phyloP scores from a whole-genome alignment of 2,113 vertebrate genomes.

The Climacteris rufus region DNA sequence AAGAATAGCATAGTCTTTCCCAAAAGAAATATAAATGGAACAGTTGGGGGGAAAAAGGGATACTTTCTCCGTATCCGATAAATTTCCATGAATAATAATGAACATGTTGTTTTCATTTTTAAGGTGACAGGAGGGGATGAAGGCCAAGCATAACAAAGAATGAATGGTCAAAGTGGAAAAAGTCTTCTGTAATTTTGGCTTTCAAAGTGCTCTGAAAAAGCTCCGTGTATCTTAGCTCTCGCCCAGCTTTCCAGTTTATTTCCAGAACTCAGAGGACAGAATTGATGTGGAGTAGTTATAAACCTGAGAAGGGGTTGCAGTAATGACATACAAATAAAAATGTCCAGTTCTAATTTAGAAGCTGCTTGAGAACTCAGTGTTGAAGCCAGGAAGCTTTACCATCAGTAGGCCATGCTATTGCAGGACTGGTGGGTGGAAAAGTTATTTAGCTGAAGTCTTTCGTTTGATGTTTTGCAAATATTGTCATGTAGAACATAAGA shows the following conservation, averaged over 20 bases:
- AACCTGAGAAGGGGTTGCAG: neutral
- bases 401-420: neutral
- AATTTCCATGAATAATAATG: slow-evolving; percentile 59
- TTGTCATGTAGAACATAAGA: neutral
- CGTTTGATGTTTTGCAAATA: neutral
- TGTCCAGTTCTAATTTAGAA: neutral
- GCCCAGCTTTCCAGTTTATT: neutral
- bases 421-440: neutral
- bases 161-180: slow-evolving; percentile 50
- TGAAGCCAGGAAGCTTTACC: neutral
- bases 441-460: neutral
- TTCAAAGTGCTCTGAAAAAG: neutral
- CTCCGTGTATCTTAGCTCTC: neutral
- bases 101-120: slow-evolving; percentile 52
- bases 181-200: slow-evolving; percentile 20
- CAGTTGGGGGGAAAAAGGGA: neutral
- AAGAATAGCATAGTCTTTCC: neutral
- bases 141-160: slow-evolving; percentile 44
- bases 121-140: slow-evolving; percentile 33
- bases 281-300: neutral
- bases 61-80: neutral
- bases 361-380: neutral
- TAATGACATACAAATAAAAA: neutral
- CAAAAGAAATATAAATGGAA: slow-evolving; percentile 23
- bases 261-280: neutral